phyloP scores from a whole-genome alignment of 2,797 vertebrate genomes.

The Dromococcyx pavoninus region DNA sequence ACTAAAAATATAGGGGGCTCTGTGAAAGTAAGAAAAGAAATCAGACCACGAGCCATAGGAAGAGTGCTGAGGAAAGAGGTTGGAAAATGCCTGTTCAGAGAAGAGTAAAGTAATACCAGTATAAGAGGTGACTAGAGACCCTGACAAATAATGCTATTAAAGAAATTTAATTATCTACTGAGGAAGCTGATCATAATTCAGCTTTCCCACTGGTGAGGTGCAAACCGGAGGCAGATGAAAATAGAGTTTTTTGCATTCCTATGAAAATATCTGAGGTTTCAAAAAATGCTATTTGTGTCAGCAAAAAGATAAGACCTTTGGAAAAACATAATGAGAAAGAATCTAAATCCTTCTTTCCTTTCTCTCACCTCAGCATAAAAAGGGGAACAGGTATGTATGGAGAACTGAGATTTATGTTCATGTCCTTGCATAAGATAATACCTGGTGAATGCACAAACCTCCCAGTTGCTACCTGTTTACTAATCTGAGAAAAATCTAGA shows the following conservation, averaged over 20 bases:
- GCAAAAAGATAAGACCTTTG: not conserved
- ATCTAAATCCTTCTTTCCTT: not conserved
- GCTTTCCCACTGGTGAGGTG: not conserved
- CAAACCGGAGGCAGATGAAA: not conserved
- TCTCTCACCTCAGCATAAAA: not conserved
- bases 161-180: not conserved
- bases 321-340: not conserved
- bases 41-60: not conserved
- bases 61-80: not conserved
- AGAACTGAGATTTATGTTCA: not conserved
- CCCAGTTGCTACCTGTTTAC: not conserved
- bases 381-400: not conserved
- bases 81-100: not conserved
- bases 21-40: not conserved
- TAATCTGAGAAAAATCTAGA: not conserved
- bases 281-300: not conserved
- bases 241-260: not conserved
- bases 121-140: not conserved
- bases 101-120: not conserved
- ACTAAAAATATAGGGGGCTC: not conserved
- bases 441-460: fast-evolving
- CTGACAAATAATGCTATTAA: not conserved
- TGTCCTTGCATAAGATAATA: not conserved
- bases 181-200: not conserved
- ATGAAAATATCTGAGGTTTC: not conserved